Percentiles rank a stretch among this genome's conserved stretches.
Conservation (phyloP, 2,797 vertebrate species). For the Lycodopsis pacificus region DNA sequence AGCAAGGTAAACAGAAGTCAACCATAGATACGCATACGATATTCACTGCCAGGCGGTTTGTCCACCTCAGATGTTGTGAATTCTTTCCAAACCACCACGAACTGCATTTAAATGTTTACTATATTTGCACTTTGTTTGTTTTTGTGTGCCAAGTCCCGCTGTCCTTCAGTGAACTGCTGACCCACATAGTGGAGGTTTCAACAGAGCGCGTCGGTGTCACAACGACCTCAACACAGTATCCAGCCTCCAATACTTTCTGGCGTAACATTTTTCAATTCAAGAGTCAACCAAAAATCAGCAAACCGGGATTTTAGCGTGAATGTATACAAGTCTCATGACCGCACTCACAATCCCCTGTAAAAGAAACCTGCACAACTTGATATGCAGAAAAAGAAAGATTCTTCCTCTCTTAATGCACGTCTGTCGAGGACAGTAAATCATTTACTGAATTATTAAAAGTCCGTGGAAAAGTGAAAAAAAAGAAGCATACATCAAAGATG, state of each 20-base stretch:
- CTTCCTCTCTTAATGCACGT: not conserved
- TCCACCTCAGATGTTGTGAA: not conserved
- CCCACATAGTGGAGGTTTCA: constrained; percentile 1
- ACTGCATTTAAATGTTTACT: not conserved
- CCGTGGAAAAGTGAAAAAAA: not conserved
- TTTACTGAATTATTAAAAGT: not conserved
- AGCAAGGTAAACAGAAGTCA: constrained; percentile 36
- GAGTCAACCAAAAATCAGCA: not conserved
- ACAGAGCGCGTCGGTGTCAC: constrained; percentile 8
- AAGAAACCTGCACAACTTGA: not conserved
- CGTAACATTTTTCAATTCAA: not conserved
- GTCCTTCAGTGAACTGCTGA: constrained; percentile 14
- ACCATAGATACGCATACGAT: constrained; percentile 30
- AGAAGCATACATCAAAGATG: not conserved
- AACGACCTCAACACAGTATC: not conserved
- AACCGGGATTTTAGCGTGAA: not conserved
- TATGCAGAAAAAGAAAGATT: not conserved
- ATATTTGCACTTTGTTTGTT: not conserved
- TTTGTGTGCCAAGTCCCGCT: not conserved
- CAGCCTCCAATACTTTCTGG: not conserved
- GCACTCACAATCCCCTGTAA: not conserved
- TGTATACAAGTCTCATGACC: not conserved
- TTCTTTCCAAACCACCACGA: not conserved
- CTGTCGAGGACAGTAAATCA: not conserved
- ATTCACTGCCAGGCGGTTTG: not conserved